Percentiles rank a stretch among this genome's conserved stretches.
Conservation (phyloP, 2,113 vertebrate species). For the Fregata magnificens region DNA sequence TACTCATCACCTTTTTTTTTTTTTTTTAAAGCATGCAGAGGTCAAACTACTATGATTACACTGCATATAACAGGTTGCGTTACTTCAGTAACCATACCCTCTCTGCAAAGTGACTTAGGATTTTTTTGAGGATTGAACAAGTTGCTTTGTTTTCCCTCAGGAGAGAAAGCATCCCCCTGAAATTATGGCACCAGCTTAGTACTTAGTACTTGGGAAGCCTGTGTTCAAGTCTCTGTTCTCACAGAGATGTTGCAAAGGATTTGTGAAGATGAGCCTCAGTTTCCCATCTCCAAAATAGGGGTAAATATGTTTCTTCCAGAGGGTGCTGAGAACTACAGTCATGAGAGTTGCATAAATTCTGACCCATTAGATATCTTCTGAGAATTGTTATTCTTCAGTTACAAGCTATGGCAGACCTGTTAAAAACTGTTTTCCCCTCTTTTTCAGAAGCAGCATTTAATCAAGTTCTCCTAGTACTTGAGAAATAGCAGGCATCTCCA, state of each 20-base stretch:
- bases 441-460: background rate
- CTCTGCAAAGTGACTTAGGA: background rate
- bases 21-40: background rate
- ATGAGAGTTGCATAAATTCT: background rate
- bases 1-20: background rate
- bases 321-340: background rate
- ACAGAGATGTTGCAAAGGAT: rapidly evolving
- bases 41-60: background rate
- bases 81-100: background rate
- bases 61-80: background rate
- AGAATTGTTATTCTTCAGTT: background rate
- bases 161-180: background rate
- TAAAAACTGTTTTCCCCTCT: background rate
- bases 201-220: background rate
- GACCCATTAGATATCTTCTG: background rate
- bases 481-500: background rate
- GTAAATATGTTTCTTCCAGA: background rate
- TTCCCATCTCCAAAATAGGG: background rate
- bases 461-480: background rate
- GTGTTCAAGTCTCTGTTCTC: background rate
- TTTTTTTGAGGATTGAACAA: background rate
- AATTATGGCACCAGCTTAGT: background rate
- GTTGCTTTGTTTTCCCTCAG: background rate
- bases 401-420: background rate
- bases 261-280: background rate